Evolutionary conservation across 2,113 vertebrate genomes (phyloP), one percentile per base, ranked within the genome.

Genomic region (Epinephelus moara): DNA sequence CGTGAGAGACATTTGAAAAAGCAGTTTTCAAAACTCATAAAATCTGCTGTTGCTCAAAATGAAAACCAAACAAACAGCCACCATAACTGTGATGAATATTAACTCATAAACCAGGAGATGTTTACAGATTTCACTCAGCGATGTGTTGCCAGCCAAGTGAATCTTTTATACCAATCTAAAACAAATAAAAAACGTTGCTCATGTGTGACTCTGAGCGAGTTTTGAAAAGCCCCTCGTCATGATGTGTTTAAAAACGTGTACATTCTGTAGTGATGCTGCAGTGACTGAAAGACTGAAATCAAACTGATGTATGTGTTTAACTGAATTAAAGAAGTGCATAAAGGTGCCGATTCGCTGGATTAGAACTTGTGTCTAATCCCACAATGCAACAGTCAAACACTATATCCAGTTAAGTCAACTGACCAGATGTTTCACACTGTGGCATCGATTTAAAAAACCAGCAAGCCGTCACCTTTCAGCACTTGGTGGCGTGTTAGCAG

Each of bases 381-480:
- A 80, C 73, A 72, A 84, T 82, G 60, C 78, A 78, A 74, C 52
- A 70, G 30, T 81, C 25, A 80, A 60, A 45, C 27, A 42, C 50
- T 14, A 21, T 19, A 30, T 72, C 18, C 52, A 61, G 37, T 49
- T 70, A 53, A 50, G 23, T 55, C 23, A 72, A 12, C 23, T 56
- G 42, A 70, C 27, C 25, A 33, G 45, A 72, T 49, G 66, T 42
- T 61, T 80, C 61, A 49, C 14, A 13, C 4, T 76, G 56, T 75
- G 14, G 53, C 6, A 55, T 59, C 23, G 18, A 53, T 55, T 45
- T 63, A 5, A 37, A 78, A 75, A 52, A 71, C 17, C 69, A 62
- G 30, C 37, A 84, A 64, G 45, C 9, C 21, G 27, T 61, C 83
- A 56, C n/a, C 60, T 88, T 82, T 63, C 78, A 92, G 78, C 50